Base-by-base conservation (phyloP, 2,888 invertebrate genomes). In the Andrena flavipes region DNA sequence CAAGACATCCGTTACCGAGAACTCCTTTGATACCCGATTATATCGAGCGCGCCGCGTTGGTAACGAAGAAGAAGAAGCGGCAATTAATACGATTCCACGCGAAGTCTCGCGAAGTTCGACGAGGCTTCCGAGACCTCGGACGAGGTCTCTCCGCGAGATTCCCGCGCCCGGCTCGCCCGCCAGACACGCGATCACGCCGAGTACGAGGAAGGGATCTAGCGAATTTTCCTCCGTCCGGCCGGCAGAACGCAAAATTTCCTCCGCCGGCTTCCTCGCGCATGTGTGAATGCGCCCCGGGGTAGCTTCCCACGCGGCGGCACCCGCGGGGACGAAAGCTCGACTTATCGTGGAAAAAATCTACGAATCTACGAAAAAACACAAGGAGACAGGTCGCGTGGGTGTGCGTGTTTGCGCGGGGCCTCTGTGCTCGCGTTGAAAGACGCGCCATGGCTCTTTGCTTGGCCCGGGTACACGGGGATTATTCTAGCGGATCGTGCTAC, bases 251-350 rank as follows among this genome's bases (percentile, higher is more conserved):
- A 13, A 35, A 35, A 64, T 35, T 63, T 33, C 20, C 51, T 63
- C 35, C 26, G 2, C 10, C 2, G 3, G 7, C 29, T n/a, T n/a
- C n/a, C n/a, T 7, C 7, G 20, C 10, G 30, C 65, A 82, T 85
- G 81, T 90, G 90, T 88, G 91, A 91, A 91, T 88, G 87, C 85
- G 87, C 86, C 82, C 81, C 84, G 80, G 80, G 82, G 82, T 85
- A 86, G 86, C 91, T 91, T 92, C 91, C 91, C 91, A 91, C 91
- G 91, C 90, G 69, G 42, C 35, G 88, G 79, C 84, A 84, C 85
- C 64, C 51, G 35, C 60, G 20, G 59, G 62, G 80, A 69, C 78
- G 73, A 82, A 82, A 88, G 81, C 81, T 74, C 48, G 33, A 56
- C 49, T 79, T 86, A 88, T 86, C 86, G 76, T 74, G 60, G 68